Evolutionary conservation across 2,888 invertebrate genomes (phyloP), one percentile per base, ranked within the genome.

Genomic region (Lapara coniferarum): DNA sequence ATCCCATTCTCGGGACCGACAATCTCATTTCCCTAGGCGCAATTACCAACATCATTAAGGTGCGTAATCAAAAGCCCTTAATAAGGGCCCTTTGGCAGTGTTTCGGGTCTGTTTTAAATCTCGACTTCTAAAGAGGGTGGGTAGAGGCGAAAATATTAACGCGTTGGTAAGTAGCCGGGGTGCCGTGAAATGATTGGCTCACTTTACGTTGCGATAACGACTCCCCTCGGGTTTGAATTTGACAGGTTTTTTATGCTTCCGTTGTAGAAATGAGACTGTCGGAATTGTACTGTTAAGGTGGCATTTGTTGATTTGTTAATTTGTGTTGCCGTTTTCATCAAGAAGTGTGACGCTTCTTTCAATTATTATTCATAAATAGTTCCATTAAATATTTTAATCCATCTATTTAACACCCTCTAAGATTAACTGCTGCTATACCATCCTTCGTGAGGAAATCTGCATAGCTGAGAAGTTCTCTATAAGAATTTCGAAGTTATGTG

Each of bases 151-250:
- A 77, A 80, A 80, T 51, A 80, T 81, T 83, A 81, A 80, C 80
- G 75, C 82, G 78, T 72, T 75, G 72, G 76, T 71, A 72, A 72
- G 73, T 78, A 77, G 69, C 71, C 70, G 72, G 76, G 76, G 77
- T 78, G 79, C 75, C 80, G 77, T 79, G 77, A 80, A 84, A 85
- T 83, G 79, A 85, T 85, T 85, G 79, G 83, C 78, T 75, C 80
- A 81, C 82, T 84, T 80, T 78, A 74, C 67, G 67, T 71, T 75
- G 78, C 79, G 83, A 81, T 84, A 84, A 83, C 81, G 75, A 81
- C 66, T 77, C 79, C 76, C 75, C 14, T 14, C 44, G 53, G 68
- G 44, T 63, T 59, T 63, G 53, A 46, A 69, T 52, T 69, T 44
- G 52, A 52, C 37, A 44, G 30, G 49, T 59, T 52, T 67, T 58